Evolutionary conservation across 2,888 invertebrate genomes (phyloP).

Genomic region (Rhagonycha fulva): DNA sequence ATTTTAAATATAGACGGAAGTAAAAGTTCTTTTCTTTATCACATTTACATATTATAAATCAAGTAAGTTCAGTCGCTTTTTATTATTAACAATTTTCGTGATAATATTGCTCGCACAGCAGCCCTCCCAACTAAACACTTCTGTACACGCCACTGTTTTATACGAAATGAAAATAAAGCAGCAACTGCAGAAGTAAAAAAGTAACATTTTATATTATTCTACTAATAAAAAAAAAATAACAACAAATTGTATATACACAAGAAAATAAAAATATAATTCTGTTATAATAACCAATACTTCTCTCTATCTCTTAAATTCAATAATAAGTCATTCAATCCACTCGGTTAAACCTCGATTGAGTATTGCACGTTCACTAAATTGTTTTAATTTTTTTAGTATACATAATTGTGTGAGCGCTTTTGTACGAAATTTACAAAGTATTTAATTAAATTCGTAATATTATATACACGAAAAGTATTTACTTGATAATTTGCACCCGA

Average conservation of each 20-base stretch:
- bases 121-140: neutral
- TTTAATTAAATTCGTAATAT: slow-evolving; percentile 6
- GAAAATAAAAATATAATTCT: neutral
- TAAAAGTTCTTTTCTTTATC: neutral
- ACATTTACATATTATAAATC: neutral
- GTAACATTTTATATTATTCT: neutral
- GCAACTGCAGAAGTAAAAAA: neutral
- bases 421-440: slow-evolving; percentile 6
- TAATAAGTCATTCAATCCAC: slow-evolving; percentile 3
- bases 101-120: neutral
- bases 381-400: slow-evolving; percentile 13
- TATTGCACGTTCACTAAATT: slow-evolving; percentile 25
- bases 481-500: slow-evolving; percentile 10
- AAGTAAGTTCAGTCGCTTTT: neutral
- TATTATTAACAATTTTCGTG: neutral
- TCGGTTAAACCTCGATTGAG: slow-evolving; percentile 22
- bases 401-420: slow-evolving; percentile 16
- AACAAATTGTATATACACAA: neutral
- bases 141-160: neutral
- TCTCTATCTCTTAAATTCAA: slow-evolving; percentile 18
- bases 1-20: slow-evolving; percentile 21
- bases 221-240: neutral
- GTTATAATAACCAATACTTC: slow-evolving; percentile 11
- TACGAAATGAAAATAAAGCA: neutral
- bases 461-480: slow-evolving; percentile 24